Evolutionary conservation across 2,113 vertebrate genomes (phyloP).

Genomic region (Oxygymnocypris stewartii): DNA sequence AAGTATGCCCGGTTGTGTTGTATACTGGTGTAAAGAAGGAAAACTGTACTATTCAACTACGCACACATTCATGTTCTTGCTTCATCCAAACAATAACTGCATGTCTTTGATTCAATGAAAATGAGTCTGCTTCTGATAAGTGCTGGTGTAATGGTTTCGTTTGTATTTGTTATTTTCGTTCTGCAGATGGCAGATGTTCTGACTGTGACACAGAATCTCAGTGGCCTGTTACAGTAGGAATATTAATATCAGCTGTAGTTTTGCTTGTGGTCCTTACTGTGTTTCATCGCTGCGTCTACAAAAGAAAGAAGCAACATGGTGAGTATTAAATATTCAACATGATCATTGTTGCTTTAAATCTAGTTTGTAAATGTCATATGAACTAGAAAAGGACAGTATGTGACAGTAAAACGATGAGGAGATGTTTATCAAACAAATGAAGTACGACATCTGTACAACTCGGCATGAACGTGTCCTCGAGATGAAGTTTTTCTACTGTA

Average conservation of each 20-base stretch:
- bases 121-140: neutral
- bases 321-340: neutral
- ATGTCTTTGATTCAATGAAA: too few species aligned
- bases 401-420: too few species aligned
- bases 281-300: neutral
- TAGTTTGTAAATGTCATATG: neutral
- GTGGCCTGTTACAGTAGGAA: neutral
- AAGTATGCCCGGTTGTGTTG: too few species aligned
- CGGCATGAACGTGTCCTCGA: too few species aligned
- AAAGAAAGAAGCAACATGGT: neutral
- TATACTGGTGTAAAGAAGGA: too few species aligned
- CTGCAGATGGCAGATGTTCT: neutral
- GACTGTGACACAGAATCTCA: neutral
- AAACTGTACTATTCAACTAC: too few species aligned
- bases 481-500: too few species aligned
- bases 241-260: neutral
- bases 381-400: neutral
- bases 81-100: too few species aligned
- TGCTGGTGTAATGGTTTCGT: neutral
- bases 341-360: neutral
- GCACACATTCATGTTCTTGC: too few species aligned
- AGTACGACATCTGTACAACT: too few species aligned
- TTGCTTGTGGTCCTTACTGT: neutral
- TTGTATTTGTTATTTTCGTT: neutral
- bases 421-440: too few species aligned